These are phyloP conservation scores for Polyommatus iphigenia DNA, from an alignment of 2,888 invertebrate species.

Conservation along the genomic window DNA sequence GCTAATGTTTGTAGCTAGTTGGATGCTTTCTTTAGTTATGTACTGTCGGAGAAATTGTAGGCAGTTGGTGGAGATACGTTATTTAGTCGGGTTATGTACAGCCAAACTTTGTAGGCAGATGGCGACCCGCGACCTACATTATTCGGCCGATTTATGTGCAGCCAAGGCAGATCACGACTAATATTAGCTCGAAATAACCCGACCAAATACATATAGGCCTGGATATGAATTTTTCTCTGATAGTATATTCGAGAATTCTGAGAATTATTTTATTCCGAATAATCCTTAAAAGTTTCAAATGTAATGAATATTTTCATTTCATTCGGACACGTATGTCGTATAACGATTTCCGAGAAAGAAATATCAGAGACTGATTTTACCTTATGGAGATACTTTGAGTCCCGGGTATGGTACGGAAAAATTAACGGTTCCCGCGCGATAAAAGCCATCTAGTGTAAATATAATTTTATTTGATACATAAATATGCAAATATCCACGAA, in stretches of 20 bases:
- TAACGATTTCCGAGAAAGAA: not conserved
- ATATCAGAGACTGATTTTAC: not conserved
- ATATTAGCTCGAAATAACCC: too few species aligned
- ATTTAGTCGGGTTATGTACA: not conserved
- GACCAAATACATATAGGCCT: not conserved
- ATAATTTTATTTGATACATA: too few species aligned
- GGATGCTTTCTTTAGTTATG: not conserved
- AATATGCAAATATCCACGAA: too few species aligned
- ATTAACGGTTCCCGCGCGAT: too few species aligned
- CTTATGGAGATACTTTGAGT: too few species aligned
- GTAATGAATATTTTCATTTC: not conserved
- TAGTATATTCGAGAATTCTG: not conserved
- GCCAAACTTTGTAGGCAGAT: not conserved
- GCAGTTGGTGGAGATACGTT: not conserved
- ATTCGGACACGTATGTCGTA: not conserved
- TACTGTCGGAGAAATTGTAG: not conserved
- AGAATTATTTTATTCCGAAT: not conserved
- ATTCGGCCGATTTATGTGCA: too few species aligned
- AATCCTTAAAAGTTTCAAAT: not conserved
- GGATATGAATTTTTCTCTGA: not conserved
- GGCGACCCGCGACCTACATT: too few species aligned
- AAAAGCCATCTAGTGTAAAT: too few species aligned
- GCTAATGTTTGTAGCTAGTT: conserved; percentile 1
- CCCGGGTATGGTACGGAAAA: too few species aligned
- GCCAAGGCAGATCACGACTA: too few species aligned